Evolutionary conservation across 2,113 vertebrate genomes (phyloP).

Genomic region (Puntigrus tetrazona): DNA sequence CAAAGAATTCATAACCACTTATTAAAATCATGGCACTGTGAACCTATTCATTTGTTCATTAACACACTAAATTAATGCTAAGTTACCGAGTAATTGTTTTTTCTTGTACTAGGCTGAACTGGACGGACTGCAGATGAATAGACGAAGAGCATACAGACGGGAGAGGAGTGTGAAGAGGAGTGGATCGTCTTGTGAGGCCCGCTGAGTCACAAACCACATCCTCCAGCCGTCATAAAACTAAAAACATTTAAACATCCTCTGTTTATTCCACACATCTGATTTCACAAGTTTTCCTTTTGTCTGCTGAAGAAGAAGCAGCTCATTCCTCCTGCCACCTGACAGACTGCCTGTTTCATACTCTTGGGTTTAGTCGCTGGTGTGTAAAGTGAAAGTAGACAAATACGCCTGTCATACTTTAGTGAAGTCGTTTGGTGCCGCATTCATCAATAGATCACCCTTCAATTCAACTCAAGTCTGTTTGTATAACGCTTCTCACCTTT

Average conservation of each 20-base stretch:
- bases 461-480: no score
- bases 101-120: not conserved
- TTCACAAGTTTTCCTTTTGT: constrained; percentile 23
- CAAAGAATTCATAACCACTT: not conserved
- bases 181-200: constrained; percentile 22
- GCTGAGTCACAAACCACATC: constrained; percentile 43
- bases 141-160: not conserved
- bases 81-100: not conserved
- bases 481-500: no score
- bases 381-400: constrained; percentile 25
- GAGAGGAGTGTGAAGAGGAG: not conserved
- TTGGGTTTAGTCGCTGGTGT: constrained; percentile 1
- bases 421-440: constrained; percentile 70
- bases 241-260: constrained; percentile 10
- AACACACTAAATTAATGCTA: no score
- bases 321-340: constrained; percentile 15
- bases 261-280: constrained; percentile 3
- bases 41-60: no score
- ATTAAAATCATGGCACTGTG: not conserved
- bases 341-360: not conserved
- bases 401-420: constrained; percentile 64
- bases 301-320: not conserved
- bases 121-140: not conserved
- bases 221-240: constrained; percentile 33
- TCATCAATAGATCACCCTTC: not conserved